phyloP scores from a whole-genome alignment of 2,113 vertebrate species.

The Leptobrachium ailaonicum region DNA sequence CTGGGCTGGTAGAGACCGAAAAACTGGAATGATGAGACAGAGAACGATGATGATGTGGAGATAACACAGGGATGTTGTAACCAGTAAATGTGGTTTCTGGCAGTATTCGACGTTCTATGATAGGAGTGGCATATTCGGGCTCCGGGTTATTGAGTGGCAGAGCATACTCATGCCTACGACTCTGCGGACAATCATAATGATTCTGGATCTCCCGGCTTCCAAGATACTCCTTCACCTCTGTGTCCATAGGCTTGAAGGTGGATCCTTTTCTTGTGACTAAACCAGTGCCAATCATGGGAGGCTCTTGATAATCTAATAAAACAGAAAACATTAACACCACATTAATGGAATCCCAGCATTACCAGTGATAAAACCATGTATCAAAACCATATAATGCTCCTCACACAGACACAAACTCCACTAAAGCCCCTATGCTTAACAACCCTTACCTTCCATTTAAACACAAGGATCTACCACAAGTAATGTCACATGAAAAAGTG shows the following conservation, averaged over 20 bases:
- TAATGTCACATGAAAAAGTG: too few species aligned
- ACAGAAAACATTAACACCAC: neutral
- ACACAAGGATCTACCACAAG: too few species aligned
- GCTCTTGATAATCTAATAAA: constrained; percentile 77
- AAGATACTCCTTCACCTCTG: constrained; percentile 57
- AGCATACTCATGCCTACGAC: constrained; percentile 73
- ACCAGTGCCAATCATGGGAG: constrained; percentile 79
- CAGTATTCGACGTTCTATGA: constrained; percentile 72
- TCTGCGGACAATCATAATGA: constrained; percentile 74
- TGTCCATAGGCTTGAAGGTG: constrained; percentile 83
- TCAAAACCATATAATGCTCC: too few species aligned
- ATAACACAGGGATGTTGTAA: constrained; percentile 68
- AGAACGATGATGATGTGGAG: constrained; percentile 58
- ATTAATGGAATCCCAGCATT: too few species aligned
- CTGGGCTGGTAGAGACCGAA: constrained; percentile 43
- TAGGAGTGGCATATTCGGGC: constrained; percentile 85
- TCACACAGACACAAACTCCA: too few species aligned
- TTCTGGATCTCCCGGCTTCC: constrained; percentile 49
- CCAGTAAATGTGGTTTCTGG: constrained; percentile 66
- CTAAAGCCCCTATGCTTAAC: too few species aligned
- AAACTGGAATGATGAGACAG: constrained; percentile 58
- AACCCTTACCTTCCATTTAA: too few species aligned
- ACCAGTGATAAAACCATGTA: too few species aligned
- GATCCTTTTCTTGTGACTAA: constrained; percentile 80
- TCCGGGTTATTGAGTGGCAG: constrained; percentile 74